Percentiles rank a stretch among this genome's conserved stretches.
Conservation (phyloP, 2,113 vertebrate species). For the Amia ocellicauda region DNA sequence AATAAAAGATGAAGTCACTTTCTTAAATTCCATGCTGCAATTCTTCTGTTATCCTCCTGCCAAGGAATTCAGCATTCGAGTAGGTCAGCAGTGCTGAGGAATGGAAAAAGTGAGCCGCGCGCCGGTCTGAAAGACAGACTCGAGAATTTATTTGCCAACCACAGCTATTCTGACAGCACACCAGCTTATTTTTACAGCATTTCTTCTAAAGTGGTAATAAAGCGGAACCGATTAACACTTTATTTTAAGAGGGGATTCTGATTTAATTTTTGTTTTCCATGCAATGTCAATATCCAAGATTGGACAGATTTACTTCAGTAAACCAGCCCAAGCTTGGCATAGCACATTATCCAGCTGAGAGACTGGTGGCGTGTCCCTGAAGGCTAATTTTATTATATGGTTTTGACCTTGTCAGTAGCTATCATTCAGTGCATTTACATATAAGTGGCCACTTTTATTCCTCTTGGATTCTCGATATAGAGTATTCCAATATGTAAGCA, state of each 20-base stretch:
- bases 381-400: no score
- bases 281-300: not conserved
- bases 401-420: no score
- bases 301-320: not conserved
- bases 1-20: slow-evolving; percentile 33
- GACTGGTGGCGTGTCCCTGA: not conserved
- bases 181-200: slow-evolving; percentile 29
- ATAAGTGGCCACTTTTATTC: not conserved
- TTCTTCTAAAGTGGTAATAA: slow-evolving; percentile 13
- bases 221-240: slow-evolving; percentile 13
- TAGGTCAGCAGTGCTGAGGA: slow-evolving; percentile 34
- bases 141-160: slow-evolving; percentile 24
- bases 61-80: slow-evolving; percentile 34
- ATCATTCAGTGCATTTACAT: slow-evolving; percentile 16
- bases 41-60: slow-evolving; percentile 31
- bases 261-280: slow-evolving; percentile 10
- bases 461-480: no score
- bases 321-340: not conserved
- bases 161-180: slow-evolving; percentile 24
- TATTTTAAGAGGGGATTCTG: slow-evolving; percentile 13
- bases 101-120: slow-evolving; percentile 40
- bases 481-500: no score
- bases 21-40: slow-evolving; percentile 35
- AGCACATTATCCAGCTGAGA: not conserved
- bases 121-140: slow-evolving; percentile 26